Conservation (phyloP, 2,888 invertebrate genomes). For the Napeogenes inachia region DNA sequence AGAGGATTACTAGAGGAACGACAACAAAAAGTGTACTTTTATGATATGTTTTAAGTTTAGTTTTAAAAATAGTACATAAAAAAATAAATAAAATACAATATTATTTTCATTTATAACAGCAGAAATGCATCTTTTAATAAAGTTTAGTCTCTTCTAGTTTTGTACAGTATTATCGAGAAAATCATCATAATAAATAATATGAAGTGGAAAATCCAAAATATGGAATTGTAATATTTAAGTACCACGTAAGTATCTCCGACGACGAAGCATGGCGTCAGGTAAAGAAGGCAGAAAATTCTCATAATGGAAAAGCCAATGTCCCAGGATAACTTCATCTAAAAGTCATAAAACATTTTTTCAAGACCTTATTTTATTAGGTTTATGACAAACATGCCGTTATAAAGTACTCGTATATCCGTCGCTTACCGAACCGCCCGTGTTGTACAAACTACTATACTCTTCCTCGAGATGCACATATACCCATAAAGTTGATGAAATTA, state of each 20-base stretch:
- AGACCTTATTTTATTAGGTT: background rate
- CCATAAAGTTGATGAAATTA: constrained; percentile 86
- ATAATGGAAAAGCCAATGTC: constrained; percentile 71
- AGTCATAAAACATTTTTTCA: constrained; percentile 29
- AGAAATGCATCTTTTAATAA: constrained; percentile 6
- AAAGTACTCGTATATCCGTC: background rate
- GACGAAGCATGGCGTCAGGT: constrained; percentile 61
- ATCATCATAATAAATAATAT: constrained; percentile 46
- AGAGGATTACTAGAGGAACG: no score
- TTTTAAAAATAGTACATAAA: no score
- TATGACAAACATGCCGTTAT: no score
- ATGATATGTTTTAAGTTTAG: no score
- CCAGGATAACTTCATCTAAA: constrained; percentile 77
- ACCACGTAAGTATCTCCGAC: constrained; percentile 41
- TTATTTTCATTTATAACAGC: background rate
- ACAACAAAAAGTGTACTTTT: no score
- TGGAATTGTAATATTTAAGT: constrained; percentile 60
- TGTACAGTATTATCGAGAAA: constrained; percentile 43
- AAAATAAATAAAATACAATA: no score
- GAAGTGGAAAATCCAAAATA: constrained; percentile 63
- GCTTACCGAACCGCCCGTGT: constrained; percentile 57
- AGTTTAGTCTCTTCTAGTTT: constrained; percentile 30
- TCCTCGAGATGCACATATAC: constrained; percentile 87
- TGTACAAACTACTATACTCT: constrained; percentile 79
- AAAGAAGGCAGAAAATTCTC: constrained; percentile 60